A percentile compares a stretch with the other conserved stretches of the same genome.
Conservation (phyloP, 2,797 vertebrate genomes). For the Rhadinocentrus ornatus region DNA sequence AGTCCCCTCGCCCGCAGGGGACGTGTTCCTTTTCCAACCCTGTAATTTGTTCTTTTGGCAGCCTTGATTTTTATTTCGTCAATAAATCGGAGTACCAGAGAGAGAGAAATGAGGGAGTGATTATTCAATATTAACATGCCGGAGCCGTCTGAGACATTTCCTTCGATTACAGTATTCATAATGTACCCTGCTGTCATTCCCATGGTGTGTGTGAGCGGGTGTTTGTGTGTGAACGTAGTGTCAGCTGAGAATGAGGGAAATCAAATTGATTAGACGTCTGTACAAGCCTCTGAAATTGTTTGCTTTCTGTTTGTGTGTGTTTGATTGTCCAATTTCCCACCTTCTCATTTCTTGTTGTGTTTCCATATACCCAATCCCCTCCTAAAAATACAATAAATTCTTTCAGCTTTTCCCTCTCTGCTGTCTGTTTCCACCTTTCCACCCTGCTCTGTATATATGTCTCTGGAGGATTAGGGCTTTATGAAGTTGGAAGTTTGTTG, state of each 20-base stretch:
- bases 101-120: constrained; percentile 57
- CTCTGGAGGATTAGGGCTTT: constrained; percentile 61
- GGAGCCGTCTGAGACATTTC: constrained; percentile 73
- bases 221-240: constrained; percentile 22
- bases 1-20: constrained; percentile 65
- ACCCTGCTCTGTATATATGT: constrained; percentile 12
- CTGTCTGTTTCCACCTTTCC: constrained; percentile 38
- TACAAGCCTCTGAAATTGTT: constrained; percentile 68
- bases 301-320: constrained; percentile 60
- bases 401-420: constrained; percentile 39
- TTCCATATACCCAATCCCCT: constrained; percentile 50
- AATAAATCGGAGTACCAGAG: constrained; percentile 64
- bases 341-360: constrained; percentile 64
- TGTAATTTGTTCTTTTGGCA: constrained; percentile 82
- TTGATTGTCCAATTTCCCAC: constrained; percentile 75
- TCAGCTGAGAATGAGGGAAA: constrained; percentile 52
- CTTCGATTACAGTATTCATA: constrained; percentile 73
- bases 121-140: constrained; percentile 82
- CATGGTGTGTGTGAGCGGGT: constrained; percentile 27
- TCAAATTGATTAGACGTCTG: constrained; percentile 74
- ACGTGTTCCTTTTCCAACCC: constrained; percentile 58
- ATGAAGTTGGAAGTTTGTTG: constrained; percentile 69
- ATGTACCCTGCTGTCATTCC: constrained; percentile 69
- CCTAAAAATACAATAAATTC: constrained; percentile 59
- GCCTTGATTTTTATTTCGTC: constrained; percentile 73